Percentiles rank a stretch among this genome's conserved stretches.
Conservation (phyloP, 2,113 vertebrate genomes). For the Nanorana parkeri region DNA sequence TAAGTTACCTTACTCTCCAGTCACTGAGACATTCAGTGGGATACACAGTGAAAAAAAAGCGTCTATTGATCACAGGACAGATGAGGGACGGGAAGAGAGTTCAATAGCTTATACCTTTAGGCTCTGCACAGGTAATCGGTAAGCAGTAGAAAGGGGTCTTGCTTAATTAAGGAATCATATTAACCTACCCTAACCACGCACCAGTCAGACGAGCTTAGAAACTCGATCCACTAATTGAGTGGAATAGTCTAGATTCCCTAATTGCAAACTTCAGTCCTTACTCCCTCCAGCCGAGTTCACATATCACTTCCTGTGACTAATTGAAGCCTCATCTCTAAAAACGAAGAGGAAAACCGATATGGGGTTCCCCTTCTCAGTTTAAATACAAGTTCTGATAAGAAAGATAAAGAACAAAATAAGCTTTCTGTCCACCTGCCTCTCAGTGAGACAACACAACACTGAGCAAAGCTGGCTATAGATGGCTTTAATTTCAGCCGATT, state of each 20-base stretch:
- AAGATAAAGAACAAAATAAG: no score
- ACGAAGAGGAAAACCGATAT: no score
- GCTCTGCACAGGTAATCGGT: neutral
- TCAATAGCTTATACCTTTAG: neutral
- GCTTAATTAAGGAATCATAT: conserved; percentile 66
- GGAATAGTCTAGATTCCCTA: conserved; percentile 50
- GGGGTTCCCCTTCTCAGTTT: no score
- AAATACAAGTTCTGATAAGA: no score
- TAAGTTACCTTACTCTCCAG: neutral
- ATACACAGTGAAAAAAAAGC: conserved; percentile 65
- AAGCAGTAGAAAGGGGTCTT: conserved; percentile 36
- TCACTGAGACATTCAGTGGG: conserved; percentile 62
- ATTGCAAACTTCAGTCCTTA: conserved; percentile 15
- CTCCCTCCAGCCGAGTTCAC: no score
- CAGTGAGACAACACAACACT: no score
- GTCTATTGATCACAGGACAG: conserved; percentile 55
- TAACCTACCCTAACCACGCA: conserved; percentile 66
- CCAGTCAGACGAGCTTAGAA: conserved; percentile 68
- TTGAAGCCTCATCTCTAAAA: no score
- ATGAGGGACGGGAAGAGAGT: conserved; percentile 53
- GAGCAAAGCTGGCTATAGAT: no score
- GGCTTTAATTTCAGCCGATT: no score
- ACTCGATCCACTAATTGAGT: conserved; percentile 69
- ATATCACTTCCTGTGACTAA: no score
- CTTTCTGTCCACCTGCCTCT: no score